A percentile compares a stretch with the other conserved stretches of the same genome.
phyloP scores from a whole-genome alignment of 2,797 vertebrate genomes.

The Somateria mollissima region DNA sequence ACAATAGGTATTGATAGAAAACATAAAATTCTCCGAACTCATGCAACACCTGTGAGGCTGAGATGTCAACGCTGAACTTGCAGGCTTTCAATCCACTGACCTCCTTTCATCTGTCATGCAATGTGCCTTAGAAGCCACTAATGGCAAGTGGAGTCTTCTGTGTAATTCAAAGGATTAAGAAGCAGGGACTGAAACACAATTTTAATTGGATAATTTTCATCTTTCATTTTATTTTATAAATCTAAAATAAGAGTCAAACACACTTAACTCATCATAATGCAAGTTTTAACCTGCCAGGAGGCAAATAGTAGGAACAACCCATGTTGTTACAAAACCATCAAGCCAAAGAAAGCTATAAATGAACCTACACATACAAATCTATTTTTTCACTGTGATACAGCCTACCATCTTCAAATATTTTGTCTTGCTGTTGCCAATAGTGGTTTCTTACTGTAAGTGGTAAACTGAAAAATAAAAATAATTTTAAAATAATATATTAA shows the following conservation, averaged over 20 bases:
- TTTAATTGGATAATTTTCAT: not conserved
- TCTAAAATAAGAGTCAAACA: not conserved
- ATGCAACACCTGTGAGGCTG: not conserved
- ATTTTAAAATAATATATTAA: not conserved
- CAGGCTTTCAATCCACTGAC: not conserved
- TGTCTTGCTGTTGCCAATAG: not conserved
- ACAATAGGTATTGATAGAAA: not conserved
- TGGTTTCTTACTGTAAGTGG: not conserved
- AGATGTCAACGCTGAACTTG: not conserved
- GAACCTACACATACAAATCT: not conserved
- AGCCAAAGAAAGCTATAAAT: not conserved
- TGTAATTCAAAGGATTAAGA: not conserved
- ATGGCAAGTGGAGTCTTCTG: not conserved
- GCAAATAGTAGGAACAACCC: not conserved
- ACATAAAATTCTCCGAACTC: not conserved
- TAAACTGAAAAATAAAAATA: not conserved
- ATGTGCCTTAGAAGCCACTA: fast-evolving
- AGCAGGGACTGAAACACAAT: not conserved
- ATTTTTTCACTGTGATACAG: not conserved
- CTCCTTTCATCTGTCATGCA: not conserved
- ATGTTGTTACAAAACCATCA: not conserved
- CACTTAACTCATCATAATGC: not conserved
- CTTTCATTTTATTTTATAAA: not conserved
- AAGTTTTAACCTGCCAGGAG: not conserved
- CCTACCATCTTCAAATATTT: not conserved